Base-by-base conservation (phyloP, 2,113 vertebrate genomes). In the Hiodon alosoides region DNA sequence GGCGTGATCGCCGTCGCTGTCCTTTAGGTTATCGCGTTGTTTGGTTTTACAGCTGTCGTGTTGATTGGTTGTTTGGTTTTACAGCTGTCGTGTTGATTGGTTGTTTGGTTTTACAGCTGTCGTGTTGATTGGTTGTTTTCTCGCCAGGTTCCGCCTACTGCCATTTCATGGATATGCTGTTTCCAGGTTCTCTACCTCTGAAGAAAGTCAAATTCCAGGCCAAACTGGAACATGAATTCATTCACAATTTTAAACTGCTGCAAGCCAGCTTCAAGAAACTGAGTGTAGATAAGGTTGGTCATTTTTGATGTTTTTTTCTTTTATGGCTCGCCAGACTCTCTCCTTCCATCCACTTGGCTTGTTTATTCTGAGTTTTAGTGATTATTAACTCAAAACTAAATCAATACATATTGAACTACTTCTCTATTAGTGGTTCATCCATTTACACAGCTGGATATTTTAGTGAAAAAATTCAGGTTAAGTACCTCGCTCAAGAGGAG, bases 151-250 rank as follows among this genome's bases (percentile, higher is more conserved):
- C 90, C 75, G 90, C 90, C 0, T 94, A 93, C 79, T 94, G 93
- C 75, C 92, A 94, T 82, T 93, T 94, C 70, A 92, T 94, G 93
- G 93, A 94, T 82, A 93, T 94, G 93, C 89, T 94, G 54, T 94
- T 94, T 79, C 92, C 91, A 8, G 92, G 91, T 61, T 93, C 90
- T 59, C 87, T 94, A 82, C 88, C 90, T 0, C 87, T 94, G 83
- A 94, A 94, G 88, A 94, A 93, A 86, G 93, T 94, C 74, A 94
- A 94, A 81, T 94, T 94, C 78, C 91, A 93, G 80, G 93, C 92
- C 55, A 94, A 93, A 78, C 81, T 94, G 86, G 93, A 94, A 76
- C 93, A 94, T 1, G 93, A 94, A 75, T 94, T 91, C 80, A 93
- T 94, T 78, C 93, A 94, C 16, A 94, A 94, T 82, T 94, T 89